phyloP scores from a whole-genome alignment of 1,140 invertebrate genomes.

The Meloidogyne floridensis region DNA sequence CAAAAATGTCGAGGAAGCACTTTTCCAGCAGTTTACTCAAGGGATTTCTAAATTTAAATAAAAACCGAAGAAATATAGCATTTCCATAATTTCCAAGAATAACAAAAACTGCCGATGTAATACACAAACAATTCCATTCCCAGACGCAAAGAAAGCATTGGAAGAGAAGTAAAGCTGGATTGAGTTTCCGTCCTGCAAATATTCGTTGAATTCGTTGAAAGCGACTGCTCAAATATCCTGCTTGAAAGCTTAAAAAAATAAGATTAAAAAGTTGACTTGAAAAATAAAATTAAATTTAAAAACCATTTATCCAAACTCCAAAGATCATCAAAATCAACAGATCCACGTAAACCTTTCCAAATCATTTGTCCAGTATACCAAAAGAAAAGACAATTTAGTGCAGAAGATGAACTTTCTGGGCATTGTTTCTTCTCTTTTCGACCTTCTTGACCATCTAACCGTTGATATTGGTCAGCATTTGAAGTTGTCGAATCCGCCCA shows the following conservation, averaged over 20 bases:
- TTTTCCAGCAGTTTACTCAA: too few species aligned
- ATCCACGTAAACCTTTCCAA: slow-evolving; percentile 19
- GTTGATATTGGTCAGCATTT: background rate
- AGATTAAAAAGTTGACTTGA: background rate
- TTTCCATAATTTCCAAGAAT: slow-evolving; percentile 14
- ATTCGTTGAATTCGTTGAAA: background rate
- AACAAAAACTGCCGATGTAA: slow-evolving; percentile 1
- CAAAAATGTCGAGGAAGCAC: too few species aligned
- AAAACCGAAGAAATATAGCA: slow-evolving; percentile 27
- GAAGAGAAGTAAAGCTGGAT: slow-evolving; percentile 9
- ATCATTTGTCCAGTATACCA: slow-evolving; percentile 31
- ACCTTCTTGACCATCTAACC: slow-evolving; percentile 2
- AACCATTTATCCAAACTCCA: slow-evolving; percentile 30
- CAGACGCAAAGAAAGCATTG: slow-evolving; percentile 23
- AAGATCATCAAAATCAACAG: slow-evolving; percentile 32
- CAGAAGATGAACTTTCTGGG: slow-evolving; percentile 24
- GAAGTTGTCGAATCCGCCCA: background rate
- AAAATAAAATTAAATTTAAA: background rate
- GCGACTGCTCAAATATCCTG: slow-evolving; percentile 9
- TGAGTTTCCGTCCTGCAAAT: background rate
- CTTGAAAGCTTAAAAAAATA: slow-evolving; percentile 15
- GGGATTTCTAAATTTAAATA: too few species aligned
- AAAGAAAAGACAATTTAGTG: slow-evolving; percentile 26
- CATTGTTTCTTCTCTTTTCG: slow-evolving; percentile 9
- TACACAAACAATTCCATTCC: slow-evolving; percentile 3